Conservation (phyloP, 2,113 vertebrate genomes). For the Heterocephalus glaber region DNA sequence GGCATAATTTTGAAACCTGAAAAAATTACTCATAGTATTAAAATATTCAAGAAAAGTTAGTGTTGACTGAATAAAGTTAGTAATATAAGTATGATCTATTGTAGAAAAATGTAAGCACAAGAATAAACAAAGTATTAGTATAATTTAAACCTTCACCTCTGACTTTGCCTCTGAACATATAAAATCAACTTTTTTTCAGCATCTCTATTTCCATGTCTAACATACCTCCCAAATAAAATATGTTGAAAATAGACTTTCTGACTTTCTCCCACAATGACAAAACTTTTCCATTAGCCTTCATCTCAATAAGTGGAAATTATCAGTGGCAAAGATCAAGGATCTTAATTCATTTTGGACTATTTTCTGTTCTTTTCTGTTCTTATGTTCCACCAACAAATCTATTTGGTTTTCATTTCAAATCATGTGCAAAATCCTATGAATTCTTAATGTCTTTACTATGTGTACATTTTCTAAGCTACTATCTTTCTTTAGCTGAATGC, state of each 20-base stretch:
- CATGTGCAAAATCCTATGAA: not conserved
- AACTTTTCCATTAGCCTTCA: not conserved
- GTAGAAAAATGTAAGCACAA: not conserved
- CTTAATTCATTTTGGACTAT: not conserved
- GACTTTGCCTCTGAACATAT: not conserved
- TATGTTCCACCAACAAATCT: not conserved
- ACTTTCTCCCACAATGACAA: not conserved
- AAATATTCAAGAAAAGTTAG: not conserved
- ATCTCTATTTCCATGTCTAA: not conserved
- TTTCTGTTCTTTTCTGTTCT: not conserved
- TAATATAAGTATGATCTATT: not conserved
- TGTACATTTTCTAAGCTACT: not conserved
- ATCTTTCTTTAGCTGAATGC: not conserved
- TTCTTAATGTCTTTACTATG: not conserved
- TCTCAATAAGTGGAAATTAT: not conserved
- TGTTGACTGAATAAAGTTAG: not conserved
- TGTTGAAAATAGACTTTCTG: not conserved
- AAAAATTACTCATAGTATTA: not conserved
- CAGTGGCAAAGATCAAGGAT: not conserved
- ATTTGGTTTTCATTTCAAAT: not conserved
- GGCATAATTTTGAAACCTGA: fast-evolving
- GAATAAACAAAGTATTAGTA: not conserved
- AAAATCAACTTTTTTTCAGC: not conserved
- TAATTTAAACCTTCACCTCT: not conserved
- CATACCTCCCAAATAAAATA: not conserved